Base-by-base conservation (phyloP, 2,113 vertebrate species). In the Zosterops borbonicus region DNA sequence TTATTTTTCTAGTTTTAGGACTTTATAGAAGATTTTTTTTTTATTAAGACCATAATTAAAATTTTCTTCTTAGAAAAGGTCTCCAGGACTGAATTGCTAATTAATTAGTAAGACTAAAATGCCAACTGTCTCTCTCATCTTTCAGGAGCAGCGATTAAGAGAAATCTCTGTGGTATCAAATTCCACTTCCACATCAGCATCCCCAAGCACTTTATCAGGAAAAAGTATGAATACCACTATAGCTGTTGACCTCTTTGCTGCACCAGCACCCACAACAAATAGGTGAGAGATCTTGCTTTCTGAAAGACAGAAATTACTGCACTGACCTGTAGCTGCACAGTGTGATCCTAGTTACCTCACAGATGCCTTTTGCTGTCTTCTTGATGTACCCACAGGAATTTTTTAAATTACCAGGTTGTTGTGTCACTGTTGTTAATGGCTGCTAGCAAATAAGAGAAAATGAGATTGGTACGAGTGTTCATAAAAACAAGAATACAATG, bases 141-240 rank as follows among this genome's bases (percentile, higher is more conserved):
- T 89, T 59, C 97, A 99, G 99, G 98, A 98, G 62, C 98, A 99
- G 52, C 97, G 98, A 92, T 97, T 98, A 63, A 98, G 98, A 97
- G 98, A 98, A 95, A 98, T 98, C 42, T 98, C 98, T 87, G 98
- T 98, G 90, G 97, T 97, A 60, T 73, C 98, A 98, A 98, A 98
- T 98, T 93, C 98, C 25, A 96, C 97, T 87, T 95, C 97, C 41
- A 97, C 98, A 65, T 98, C 98, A 58, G 98, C 97, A 73, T 99
- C 98, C 29, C 99, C 99, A 92, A 98, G 98, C 96, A 97, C 98
- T 95, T 98, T 99, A 96, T 99, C 99, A 75, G 98, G 98, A 96
- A 98, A 98, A 95, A 99, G 98, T 89, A 98, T 98, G 96, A 97
- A 97, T 76, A 98, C 98, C 93, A 97, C 98, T 75, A 96, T 97